phyloP scores from a whole-genome alignment of 2,113 vertebrate species.

The Datnioides undecimradiatus region DNA sequence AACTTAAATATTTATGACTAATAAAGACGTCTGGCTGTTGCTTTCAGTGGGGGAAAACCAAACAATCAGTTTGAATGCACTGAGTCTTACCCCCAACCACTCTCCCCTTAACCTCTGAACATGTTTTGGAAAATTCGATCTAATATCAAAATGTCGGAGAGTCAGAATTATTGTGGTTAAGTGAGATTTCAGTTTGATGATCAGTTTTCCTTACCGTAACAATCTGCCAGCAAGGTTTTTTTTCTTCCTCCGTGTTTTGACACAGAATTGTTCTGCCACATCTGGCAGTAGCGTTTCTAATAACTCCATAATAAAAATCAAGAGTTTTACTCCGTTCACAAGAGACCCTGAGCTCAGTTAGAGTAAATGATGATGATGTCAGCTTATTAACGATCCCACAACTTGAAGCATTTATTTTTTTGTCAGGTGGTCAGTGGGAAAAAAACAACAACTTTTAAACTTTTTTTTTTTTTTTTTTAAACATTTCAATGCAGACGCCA shows the following conservation, averaged over 20 bases:
- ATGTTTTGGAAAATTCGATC: conserved; percentile 59
- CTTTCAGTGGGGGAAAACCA: conserved; percentile 26
- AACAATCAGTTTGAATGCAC: background rate
- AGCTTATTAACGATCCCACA: conserved; percentile 35
- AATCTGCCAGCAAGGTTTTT: conserved; percentile 33
- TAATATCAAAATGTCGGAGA: conserved; percentile 26
- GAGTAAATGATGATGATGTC: conserved; percentile 42
- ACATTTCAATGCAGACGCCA: conserved; percentile 7
- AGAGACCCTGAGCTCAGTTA: conserved; percentile 16
- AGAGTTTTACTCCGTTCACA: conserved; percentile 9
- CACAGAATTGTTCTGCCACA: conserved; percentile 33
- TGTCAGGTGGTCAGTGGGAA: conserved; percentile 35
- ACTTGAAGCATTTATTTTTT: conserved; percentile 30
- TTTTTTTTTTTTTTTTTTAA: background rate
- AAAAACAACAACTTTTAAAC: too few species aligned
- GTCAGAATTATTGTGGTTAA: conserved; percentile 42
- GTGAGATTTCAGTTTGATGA: conserved; percentile 30
- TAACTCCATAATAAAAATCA: conserved; percentile 47
- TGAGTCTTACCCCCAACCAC: background rate
- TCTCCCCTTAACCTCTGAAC: conserved; percentile 8
- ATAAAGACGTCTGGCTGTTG: conserved; percentile 16
- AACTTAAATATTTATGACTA: conserved; percentile 34
- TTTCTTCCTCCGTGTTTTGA: conserved; percentile 23
- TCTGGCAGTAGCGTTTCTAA: conserved; percentile 36
- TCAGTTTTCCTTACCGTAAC: conserved; percentile 26